Conservation (phyloP, 1,140 invertebrate genomes). For the Hylaeus anthracinus region DNA sequence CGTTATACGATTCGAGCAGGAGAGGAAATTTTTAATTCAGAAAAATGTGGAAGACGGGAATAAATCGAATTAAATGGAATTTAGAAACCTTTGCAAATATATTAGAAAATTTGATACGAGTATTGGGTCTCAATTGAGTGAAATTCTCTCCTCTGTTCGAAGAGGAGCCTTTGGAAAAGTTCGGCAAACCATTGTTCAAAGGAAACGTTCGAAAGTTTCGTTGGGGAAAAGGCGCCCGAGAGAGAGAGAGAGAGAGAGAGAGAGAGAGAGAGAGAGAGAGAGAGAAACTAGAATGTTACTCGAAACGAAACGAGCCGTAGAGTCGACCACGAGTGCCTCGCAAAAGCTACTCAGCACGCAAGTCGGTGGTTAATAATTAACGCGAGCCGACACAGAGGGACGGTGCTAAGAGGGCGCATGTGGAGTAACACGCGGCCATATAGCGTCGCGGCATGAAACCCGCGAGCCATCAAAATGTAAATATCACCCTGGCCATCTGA, state of each 20-base stretch:
- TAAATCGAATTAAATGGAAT: too few species aligned
- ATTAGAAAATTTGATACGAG: too few species aligned
- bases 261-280: background rate
- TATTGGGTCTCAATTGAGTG: too few species aligned
- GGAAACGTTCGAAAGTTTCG: background rate
- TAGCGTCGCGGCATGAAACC: conserved; percentile 13
- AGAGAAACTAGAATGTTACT: conserved; percentile 43
- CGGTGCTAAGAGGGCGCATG: conserved; percentile 49
- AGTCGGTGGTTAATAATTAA: conserved; percentile 73
- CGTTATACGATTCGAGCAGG: too few species aligned
- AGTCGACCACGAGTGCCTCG: conserved; percentile 47
- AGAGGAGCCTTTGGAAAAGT: too few species aligned
- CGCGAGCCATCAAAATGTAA: conserved; percentile 57
- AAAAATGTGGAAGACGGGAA: too few species aligned
- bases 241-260: too few species aligned
- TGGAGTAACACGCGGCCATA: conserved; percentile 16
- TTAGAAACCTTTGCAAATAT: too few species aligned
- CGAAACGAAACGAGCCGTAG: conserved; percentile 62
- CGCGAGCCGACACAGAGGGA: conserved; percentile 51
- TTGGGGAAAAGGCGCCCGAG: background rate
- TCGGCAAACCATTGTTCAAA: background rate
- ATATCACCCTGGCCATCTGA: conserved; percentile 53
- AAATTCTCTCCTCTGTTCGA: too few species aligned
- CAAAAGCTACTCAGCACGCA: conserved; percentile 55
- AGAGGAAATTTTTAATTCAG: too few species aligned